Conservation (phyloP, 2,888 invertebrate species). For the Caenorhabditis sp. region DNA sequence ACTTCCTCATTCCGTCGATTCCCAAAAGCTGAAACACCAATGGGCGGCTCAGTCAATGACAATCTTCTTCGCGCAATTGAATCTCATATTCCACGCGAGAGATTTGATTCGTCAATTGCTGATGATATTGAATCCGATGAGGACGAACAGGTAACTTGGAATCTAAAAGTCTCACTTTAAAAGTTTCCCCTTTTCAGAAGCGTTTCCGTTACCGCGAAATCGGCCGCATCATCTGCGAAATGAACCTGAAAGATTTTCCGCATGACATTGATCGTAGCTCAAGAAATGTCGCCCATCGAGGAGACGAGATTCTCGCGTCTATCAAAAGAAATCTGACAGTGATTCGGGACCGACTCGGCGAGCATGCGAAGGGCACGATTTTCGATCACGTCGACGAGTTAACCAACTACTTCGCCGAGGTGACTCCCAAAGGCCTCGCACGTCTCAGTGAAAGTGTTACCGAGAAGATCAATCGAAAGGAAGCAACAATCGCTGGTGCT, state of each 20-base stretch:
- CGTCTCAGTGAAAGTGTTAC: conserved; percentile 6
- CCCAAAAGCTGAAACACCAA: too few species aligned
- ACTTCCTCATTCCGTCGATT: too few species aligned
- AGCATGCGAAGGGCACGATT: conserved; percentile 27
- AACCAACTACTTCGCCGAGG: conserved; percentile 6
- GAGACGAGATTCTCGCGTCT: conserved; percentile 16
- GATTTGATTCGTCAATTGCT: too few species aligned
- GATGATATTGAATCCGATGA: neutral
- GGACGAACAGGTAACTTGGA: neutral
- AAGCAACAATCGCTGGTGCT: neutral
- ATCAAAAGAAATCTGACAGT: conserved; percentile 27
- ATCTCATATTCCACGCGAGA: too few species aligned
- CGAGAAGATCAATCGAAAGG: conserved; percentile 12
- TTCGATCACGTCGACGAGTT: conserved; percentile 41
- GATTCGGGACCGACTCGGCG: conserved; percentile 29
- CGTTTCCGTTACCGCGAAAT: conserved; percentile 23
- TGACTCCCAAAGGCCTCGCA: neutral
- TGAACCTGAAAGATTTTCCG: conserved; percentile 18
- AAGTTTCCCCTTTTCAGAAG: neutral
- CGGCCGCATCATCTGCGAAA: conserved; percentile 38
- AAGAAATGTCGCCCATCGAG: conserved; percentile 16
- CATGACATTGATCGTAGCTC: neutral
- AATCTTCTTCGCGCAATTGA: too few species aligned
- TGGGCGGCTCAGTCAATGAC: too few species aligned
- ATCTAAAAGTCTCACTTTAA: neutral